phyloP scores from a whole-genome alignment of 1,140 invertebrate species.

The Limonius californicus region DNA sequence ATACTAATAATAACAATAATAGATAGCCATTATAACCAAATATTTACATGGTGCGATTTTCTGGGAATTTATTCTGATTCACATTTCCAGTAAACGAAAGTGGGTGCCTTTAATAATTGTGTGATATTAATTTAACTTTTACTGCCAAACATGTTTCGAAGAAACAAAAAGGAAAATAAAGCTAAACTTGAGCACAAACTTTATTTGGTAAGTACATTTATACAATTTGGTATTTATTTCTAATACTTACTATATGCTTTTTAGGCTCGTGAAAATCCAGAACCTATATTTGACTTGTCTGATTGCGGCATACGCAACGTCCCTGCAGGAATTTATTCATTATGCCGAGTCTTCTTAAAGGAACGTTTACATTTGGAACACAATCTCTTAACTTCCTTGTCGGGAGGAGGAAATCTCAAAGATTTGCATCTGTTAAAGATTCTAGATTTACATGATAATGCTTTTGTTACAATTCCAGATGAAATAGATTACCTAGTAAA shows the following conservation, averaged over 20 bases:
- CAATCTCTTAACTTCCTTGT: slow-evolving; percentile 65
- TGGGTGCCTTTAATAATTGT: slow-evolving; percentile 26
- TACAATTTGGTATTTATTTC: neutral
- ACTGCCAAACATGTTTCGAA: slow-evolving; percentile 36
- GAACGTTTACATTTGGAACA: slow-evolving; percentile 61
- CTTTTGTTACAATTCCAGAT: slow-evolving; percentile 58
- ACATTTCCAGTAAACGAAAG: neutral
- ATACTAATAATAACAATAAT: neutral
- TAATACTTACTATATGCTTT: slow-evolving; percentile 28
- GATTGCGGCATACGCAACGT: slow-evolving; percentile 65
- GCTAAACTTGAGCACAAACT: slow-evolving; percentile 67
- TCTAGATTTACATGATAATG: slow-evolving; percentile 69
- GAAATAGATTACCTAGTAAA: slow-evolving; percentile 60
- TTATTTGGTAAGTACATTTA: slow-evolving; percentile 54
- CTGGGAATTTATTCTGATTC: neutral
- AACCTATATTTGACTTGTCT: slow-evolving; percentile 70
- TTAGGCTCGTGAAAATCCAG: slow-evolving; percentile 69
- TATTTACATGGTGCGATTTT: no score
- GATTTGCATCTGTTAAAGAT: slow-evolving; percentile 66
- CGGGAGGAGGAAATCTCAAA: slow-evolving; percentile 63
- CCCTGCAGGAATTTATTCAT: slow-evolving; percentile 68
- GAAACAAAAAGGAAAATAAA: slow-evolving; percentile 55
- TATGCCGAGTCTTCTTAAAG: slow-evolving; percentile 76
- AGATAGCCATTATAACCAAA: no score
- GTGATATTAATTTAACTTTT: slow-evolving; percentile 20